Conservation (phyloP, 2,797 vertebrate species). For the Lepus oiostolus region DNA sequence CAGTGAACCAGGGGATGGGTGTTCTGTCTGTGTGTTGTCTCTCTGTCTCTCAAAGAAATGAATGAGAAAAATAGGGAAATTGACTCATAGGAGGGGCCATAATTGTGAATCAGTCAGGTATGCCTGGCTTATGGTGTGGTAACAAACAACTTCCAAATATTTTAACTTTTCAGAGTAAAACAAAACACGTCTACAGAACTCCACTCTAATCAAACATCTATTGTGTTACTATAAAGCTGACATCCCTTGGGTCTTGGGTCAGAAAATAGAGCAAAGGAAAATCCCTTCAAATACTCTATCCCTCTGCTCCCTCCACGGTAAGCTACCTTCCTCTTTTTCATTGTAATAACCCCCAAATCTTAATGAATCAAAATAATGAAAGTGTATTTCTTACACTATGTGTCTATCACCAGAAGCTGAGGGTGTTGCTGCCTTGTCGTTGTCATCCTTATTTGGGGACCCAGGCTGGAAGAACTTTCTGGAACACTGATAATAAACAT, state of each 20-base stretch:
- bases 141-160: background rate
- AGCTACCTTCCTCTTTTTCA: background rate
- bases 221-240: background rate
- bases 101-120: background rate
- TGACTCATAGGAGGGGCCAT: rapidly evolving
- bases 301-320: background rate
- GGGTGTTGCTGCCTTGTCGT: background rate
- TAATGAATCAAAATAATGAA: background rate
- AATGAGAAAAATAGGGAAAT: no score
- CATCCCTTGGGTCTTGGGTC: background rate
- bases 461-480: slow-evolving; percentile 8
- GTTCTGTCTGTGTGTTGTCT: no score
- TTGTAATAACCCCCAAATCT: background rate
- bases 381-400: background rate
- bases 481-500: background rate
- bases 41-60: no score
- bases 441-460: background rate
- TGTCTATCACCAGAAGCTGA: background rate
- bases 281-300: background rate
- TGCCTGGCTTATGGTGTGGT: background rate
- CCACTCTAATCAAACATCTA: background rate
- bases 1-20: no score
- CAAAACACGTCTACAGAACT: background rate
- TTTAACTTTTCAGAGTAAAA: slow-evolving; percentile 9
- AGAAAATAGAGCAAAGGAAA: background rate